Evolutionary conservation across 2,797 vertebrate species (phyloP).

Genomic region (Sebastes matsubarae): DNA sequence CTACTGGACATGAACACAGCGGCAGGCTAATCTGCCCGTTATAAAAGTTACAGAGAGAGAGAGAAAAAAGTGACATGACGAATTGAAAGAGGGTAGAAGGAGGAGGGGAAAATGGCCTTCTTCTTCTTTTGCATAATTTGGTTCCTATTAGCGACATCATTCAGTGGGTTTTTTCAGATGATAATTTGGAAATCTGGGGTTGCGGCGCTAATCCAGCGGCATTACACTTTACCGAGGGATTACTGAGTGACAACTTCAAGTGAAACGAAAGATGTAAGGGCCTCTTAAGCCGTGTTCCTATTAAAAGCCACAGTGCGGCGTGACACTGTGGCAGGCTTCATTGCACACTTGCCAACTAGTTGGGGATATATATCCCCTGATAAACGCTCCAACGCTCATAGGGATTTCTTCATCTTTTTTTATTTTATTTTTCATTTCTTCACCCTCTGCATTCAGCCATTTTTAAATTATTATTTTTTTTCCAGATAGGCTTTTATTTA

Average conservation of each 20-base stretch:
- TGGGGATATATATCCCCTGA: conserved; percentile 75
- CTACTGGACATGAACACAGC: conserved; percentile 61
- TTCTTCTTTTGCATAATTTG: conserved; percentile 76
- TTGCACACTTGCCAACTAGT: conserved; percentile 79
- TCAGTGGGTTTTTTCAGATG: conserved; percentile 72
- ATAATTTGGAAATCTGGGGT: conserved; percentile 83
- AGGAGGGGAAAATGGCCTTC: conserved; percentile 6
- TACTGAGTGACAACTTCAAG: conserved; percentile 88
- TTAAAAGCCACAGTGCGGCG: conserved; percentile 79
- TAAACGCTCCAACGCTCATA: conserved; percentile 76
- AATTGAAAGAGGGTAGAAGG: conserved; percentile 56
- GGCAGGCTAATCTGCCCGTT: conserved; percentile 68
- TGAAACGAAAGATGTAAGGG: conserved; percentile 86
- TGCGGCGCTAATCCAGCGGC: conserved; percentile 79
- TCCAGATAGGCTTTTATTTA: conserved; percentile 1
- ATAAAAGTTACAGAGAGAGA: conserved; percentile 55
- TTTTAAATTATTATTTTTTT: conserved; percentile 29
- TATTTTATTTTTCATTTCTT: conserved; percentile 57
- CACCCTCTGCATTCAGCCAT: conserved; percentile 37
- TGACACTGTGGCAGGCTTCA: conserved; percentile 82
- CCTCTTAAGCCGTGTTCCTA: conserved; percentile 83
- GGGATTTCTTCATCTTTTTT: conserved; percentile 72
- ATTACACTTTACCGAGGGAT: conserved; percentile 84
- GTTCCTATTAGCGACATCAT: conserved; percentile 80
- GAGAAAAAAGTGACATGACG: conserved; percentile 53